These are phyloP conservation scores for Epiblema foenella DNA, from an alignment of 2,888 invertebrate species.

Conservation along the genomic window DNA sequence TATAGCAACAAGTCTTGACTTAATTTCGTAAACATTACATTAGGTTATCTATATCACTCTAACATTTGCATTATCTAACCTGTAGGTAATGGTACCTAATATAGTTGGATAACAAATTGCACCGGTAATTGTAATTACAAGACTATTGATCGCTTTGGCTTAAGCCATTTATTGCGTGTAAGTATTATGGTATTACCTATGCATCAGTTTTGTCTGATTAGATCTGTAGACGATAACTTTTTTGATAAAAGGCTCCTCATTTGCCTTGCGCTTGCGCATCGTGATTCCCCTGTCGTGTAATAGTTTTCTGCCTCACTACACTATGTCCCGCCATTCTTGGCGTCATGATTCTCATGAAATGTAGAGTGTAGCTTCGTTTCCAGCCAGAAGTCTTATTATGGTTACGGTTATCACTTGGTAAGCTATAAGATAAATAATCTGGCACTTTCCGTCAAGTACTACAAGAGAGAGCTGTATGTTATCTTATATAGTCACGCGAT, in stretches of 20 bases:
- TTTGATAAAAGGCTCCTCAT: not conserved
- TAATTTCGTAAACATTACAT: slow-evolving; percentile 21
- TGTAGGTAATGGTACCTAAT: slow-evolving; percentile 38
- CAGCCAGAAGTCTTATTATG: too few relatives aligned
- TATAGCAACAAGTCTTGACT: slow-evolving; percentile 18
- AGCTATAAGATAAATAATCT: too few relatives aligned
- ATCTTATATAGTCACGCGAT: too few relatives aligned
- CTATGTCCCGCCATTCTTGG: not conserved
- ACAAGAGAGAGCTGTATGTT: too few relatives aligned
- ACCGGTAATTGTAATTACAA: slow-evolving; percentile 40
- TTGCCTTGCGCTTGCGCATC: not conserved
- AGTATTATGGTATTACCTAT: slow-evolving; percentile 20
- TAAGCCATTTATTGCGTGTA: slow-evolving; percentile 42
- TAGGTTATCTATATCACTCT: slow-evolving; percentile 12
- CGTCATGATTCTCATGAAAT: not conserved
- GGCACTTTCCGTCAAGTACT: too few relatives aligned
- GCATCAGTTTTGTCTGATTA: slow-evolving; percentile 27
- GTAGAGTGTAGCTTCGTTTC: not conserved
- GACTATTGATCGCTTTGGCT: slow-evolving; percentile 42
- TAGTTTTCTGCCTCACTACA: not conserved
- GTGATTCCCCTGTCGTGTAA: not conserved
- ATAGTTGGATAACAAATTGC: slow-evolving; percentile 38
- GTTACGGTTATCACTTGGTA: too few relatives aligned
- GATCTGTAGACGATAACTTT: slow-evolving; percentile 17
- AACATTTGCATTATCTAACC: slow-evolving; percentile 49